Evolutionary conservation across 1,140 invertebrate species (phyloP), one percentile per base, ranked within the genome.

Genomic region (Stenopsyche tienmushanensis): DNA sequence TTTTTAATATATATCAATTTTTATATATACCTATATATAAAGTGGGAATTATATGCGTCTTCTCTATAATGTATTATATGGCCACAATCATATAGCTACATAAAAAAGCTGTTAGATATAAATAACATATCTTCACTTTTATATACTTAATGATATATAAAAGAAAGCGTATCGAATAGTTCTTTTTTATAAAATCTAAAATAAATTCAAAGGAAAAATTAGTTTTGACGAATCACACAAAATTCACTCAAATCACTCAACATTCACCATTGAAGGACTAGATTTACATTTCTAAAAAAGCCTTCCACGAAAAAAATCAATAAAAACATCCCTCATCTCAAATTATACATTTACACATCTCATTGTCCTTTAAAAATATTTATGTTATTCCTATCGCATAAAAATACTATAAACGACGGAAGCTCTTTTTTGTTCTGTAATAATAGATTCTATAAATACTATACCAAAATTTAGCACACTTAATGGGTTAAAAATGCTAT

Each of bases 111-210:
- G 17, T 42, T 44, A 34, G 62, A 24, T 45, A 54, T 54, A 34
- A 47, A 57, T 39, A 52, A 63, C 49, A 63, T 54, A 39, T 62
- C 68, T 70, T 70, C 54, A 29, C 64, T 64, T 70, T 64, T 70
- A 66, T 70, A 70, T 70, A 66, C 60, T 44, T 45, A 34, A 23
- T 34, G 17, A 62, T 70, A 70, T 70, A 70, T 64, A 64, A 66
- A 70, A 70, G 55, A 66, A 70, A 70, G 68, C 54, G 42, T 59
- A 59, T 59, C 25, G 26, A 7, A 47, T 60, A 60, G 34, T 60
- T 42, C 20, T 42, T n/a, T 23, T 58, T 26, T 47, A 47, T 60
- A 26, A 47, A 47, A 15, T 26, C n/a, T 44, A 44, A 41, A 44
- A 44, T 60, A 47, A 7, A 34, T 34, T 34, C 18, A 60, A 44